Base-by-base conservation (phyloP, 2,797 vertebrate species). In the Champsocephalus esox region DNA sequence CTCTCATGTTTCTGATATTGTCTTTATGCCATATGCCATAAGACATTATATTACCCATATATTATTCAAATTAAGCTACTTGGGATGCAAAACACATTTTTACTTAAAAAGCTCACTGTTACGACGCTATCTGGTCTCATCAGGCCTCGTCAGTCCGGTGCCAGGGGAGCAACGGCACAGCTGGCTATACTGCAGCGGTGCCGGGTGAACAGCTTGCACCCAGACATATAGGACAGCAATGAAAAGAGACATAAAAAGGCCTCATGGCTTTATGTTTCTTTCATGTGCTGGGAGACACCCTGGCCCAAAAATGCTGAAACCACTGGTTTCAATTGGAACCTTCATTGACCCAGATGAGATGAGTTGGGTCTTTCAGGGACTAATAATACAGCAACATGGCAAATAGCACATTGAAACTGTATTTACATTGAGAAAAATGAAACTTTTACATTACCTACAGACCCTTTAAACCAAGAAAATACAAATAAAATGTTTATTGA, bases 111-210 rank as follows among this genome's bases (percentile, higher is more conserved):
- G 32, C 64, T 41, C 79, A 82, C n/a, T 17, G 66, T 81, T 76
- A 83, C 55, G 19, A 50, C 28, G 44, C 80, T 54, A 69, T 74
- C 73, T 79, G 14, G 51, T 79, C 84, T 85, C 82, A 90, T 93
- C 90, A 85, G 81, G 76, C 49, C 67, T 89, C 85, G 85, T 89
- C 80, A 86, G 89, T 89, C 85, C 82, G 73, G 76, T 87, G 87
- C 87, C 84, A 81, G 57, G 84, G 84, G 84, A 87, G 87, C 78
- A 17, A 54, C 14, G 32, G 84, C 88, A 88, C 92, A 93, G 91
- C 90, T 91, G 92, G 89, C 24, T 4, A 54, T 71, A 28, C 77
- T 71, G 77, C 82, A 77, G 85, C 16, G 51, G 65, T 65, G 74
- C 79, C 56, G 82, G 52, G 52, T 49, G 79, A 90, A 85, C 92